Evolutionary conservation across 2,797 vertebrate species (phyloP), one percentile per base, ranked within the genome.

Genomic region (Crenuchus spilurus): DNA sequence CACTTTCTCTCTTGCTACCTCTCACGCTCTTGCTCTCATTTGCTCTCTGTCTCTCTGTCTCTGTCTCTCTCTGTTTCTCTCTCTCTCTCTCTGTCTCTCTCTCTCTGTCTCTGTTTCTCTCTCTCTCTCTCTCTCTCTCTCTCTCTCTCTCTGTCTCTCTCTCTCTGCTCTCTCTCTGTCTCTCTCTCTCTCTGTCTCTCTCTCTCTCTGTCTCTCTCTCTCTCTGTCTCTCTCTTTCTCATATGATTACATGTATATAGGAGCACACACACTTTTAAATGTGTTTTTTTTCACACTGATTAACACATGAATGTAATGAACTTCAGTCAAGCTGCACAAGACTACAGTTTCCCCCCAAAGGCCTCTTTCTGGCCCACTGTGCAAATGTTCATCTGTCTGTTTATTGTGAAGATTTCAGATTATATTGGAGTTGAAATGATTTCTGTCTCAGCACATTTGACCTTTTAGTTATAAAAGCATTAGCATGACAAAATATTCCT

Each of bases 121-220:
- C 7, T 20, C 24, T 26, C 11, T 49, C 30, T 1, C 24, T 65
- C 75, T 28, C 61, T 74, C 5, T 7, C 9, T n/a, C 35, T 10
- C 74, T 71, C 80, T 76, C 71, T 77, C 80, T 55, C 79, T 79
- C 67, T 51, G 79, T 77, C 68, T 11, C 62, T 18, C 3, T 24
- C 35, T 69, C 72, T 76, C 76, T 49, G 10, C 73, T 77, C 82
- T 83, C 76, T 86, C 77, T 75, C 80, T 75, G 72, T 37, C 42
- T 58, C 73, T 63, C 74, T 85, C 58, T 73, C 18, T 16, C 9
- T 16, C 37, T 13, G n/a, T 28, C 22, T 28, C 20, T 16, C 37
- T 18, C 37, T 6, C 22, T 13, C 51, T 10, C 26, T 2, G 41
- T 55, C 48, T 74, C 71, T 65, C 16, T 20, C 71, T 57, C 51